Evolutionary conservation across 2,797 vertebrate species (phyloP).

Genomic region (Sebastiscus tertius): DNA sequence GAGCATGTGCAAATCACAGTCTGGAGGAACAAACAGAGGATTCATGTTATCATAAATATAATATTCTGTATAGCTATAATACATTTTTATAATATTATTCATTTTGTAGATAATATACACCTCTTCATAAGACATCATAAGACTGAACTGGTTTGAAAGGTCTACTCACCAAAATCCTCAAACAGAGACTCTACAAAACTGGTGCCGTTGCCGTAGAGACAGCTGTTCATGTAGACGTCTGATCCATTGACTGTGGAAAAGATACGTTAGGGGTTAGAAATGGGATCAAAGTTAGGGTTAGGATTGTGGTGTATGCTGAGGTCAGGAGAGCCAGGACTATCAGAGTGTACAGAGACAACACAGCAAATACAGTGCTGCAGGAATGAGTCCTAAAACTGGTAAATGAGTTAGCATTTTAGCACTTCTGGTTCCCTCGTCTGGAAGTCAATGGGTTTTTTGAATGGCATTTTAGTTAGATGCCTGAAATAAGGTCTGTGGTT

Average conservation of each 20-base stretch:
- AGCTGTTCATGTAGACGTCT: slow-evolving; percentile 94
- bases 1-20: slow-evolving; percentile 93
- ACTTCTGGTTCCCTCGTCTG: too few relatives aligned
- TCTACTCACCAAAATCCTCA: slow-evolving; percentile 91
- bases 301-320: neutral
- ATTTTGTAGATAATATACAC: neutral
- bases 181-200: slow-evolving; percentile 99
- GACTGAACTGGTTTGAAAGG: neutral
- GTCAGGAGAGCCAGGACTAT: slow-evolving; percentile 7
- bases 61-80: neutral
- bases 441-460: too few relatives aligned
- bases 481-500: too few relatives aligned
- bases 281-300: slow-evolving; percentile 14
- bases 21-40: slow-evolving; percentile 69
- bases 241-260: slow-evolving; percentile 85
- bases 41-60: neutral
- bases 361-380: neutral
- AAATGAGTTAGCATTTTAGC: too few relatives aligned
- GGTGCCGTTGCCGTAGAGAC: slow-evolving; percentile 92
- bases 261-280: slow-evolving; percentile 25
- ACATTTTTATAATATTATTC: neutral
- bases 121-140: neutral
- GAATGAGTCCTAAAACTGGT: neutral
- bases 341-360: neutral
- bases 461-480: too few relatives aligned